These are phyloP conservation scores for Eucidaris tribuloides DNA, from an alignment of 35 echinoderm and acorn worm genomes.

Conservation along the genomic window DNA sequence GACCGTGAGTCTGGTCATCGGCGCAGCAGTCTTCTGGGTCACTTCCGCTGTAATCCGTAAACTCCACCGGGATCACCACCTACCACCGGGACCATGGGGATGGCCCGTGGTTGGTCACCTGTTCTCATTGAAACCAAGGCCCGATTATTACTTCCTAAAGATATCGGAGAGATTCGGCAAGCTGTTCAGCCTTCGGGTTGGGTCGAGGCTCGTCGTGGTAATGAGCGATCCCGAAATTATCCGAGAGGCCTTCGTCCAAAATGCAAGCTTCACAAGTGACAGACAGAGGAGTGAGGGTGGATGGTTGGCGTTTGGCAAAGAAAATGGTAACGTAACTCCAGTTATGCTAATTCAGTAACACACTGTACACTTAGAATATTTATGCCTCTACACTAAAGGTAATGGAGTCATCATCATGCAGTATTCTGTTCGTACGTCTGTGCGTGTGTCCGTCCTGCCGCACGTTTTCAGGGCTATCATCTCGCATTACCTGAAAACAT, in stretches of 20 bases:
- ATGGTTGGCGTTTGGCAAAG: too few relatives aligned
- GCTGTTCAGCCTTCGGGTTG: background rate
- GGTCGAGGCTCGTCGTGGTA: background rate
- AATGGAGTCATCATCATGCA: too few relatives aligned
- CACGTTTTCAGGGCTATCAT: too few relatives aligned
- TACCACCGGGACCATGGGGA: background rate
- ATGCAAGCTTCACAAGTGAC: background rate
- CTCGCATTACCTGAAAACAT: too few relatives aligned
- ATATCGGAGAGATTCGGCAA: background rate
- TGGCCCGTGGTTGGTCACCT: background rate
- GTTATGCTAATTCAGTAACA: too few relatives aligned
- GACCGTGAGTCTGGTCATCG: too few relatives aligned
- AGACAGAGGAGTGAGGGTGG: too few relatives aligned
- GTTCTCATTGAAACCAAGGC: background rate
- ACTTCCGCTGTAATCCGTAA: background rate
- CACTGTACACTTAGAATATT: too few relatives aligned
- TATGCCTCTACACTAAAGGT: too few relatives aligned
- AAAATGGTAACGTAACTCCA: too few relatives aligned
- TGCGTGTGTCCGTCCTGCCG: too few relatives aligned
- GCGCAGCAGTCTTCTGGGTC: background rate
- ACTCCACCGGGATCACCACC: background rate
- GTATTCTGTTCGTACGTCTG: too few relatives aligned
- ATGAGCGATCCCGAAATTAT: slow-evolving; percentile 11
- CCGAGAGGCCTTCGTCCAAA: slow-evolving; percentile 5
- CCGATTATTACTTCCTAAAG: background rate